Percentiles rank a stretch among this genome's conserved stretches.
Evolutionary conservation across 1,140 invertebrate genomes (phyloP).

Genomic region (Megalopta genalis): DNA sequence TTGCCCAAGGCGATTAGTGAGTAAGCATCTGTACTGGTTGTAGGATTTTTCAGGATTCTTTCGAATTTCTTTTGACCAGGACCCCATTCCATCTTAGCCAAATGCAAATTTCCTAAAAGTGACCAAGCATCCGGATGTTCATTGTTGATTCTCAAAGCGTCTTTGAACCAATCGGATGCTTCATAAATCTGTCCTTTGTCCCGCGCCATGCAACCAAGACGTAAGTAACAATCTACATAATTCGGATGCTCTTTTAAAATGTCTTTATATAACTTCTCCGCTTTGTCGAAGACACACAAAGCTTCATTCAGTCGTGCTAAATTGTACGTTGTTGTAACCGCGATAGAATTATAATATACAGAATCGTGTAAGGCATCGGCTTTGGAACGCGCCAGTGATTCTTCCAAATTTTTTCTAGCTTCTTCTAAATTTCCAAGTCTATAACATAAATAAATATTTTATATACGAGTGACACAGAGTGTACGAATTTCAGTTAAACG

Average conservation of each 20-base stretch:
- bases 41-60: conserved; percentile 94
- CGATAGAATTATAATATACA: conserved; percentile 97
- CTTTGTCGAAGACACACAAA: conserved; percentile 94
- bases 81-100: conserved; percentile 98
- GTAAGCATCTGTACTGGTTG: conserved; percentile 94
- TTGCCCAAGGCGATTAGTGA: conserved; percentile 98
- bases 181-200: conserved; percentile 99
- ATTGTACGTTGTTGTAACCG: conserved; percentile 98
- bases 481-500: conserved; percentile 20
- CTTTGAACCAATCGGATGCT: conserved; percentile 99
- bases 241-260: conserved; percentile 99
- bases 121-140: conserved; percentile 99
- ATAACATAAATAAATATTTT: neutral
- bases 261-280: conserved; percentile 98
- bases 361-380: conserved; percentile 92
- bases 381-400: conserved; percentile 90
- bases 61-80: conserved; percentile 99
- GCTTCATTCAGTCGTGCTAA: conserved; percentile 96
- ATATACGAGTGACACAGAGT: conserved; percentile 17
- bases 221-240: conserved; percentile 97
- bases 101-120: conserved; percentile 96
- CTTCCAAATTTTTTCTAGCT: conserved; percentile 92
- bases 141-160: conserved; percentile 95
- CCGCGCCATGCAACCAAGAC: conserved; percentile 97
- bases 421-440: conserved; percentile 91